Evolutionary conservation across 1,140 invertebrate species (phyloP).

Genomic region (Drosophila tristis): DNA sequence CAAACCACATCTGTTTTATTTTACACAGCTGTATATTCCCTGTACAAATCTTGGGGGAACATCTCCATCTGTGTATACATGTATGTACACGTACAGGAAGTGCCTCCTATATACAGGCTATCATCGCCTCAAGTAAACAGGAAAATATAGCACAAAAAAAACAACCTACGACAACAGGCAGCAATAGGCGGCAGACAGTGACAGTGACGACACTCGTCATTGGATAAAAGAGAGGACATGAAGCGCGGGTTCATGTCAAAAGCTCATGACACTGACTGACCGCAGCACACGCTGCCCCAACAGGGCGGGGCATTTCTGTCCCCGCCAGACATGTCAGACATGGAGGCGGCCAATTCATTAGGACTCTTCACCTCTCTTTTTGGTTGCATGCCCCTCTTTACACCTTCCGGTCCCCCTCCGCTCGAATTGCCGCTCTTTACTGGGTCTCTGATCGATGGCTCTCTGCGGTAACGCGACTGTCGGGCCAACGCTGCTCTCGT

Average conservation of each 20-base stretch:
- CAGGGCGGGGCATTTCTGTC: conserved; percentile 6
- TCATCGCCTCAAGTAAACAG: conserved; percentile 14
- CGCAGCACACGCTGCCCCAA: conserved; percentile 25
- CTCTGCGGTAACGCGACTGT: conserved; percentile 74
- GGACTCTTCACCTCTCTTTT: conserved; percentile 30
- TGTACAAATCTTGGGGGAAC: background rate
- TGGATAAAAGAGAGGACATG: background rate
- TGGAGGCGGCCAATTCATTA: conserved; percentile 68
- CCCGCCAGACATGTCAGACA: conserved; percentile 59
- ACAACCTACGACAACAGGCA: conserved; percentile 9
- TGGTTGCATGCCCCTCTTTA: background rate
- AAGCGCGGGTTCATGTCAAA: conserved; percentile 42
- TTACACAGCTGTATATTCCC: too few relatives aligned
- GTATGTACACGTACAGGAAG: too few relatives aligned
- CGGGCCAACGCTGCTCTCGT: conserved; percentile 24
- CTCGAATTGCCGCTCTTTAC: background rate
- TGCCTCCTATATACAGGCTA: conserved; percentile 34
- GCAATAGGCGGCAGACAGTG: background rate
- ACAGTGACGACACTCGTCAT: too few relatives aligned
- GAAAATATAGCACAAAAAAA: conserved; percentile 17
- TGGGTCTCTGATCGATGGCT: conserved; percentile 72
- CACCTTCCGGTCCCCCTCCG: background rate
- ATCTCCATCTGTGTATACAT: background rate
- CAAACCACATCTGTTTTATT: too few relatives aligned
- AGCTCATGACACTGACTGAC: conserved; percentile 63